These are phyloP conservation scores for Epirrhoe tristata DNA, from an alignment of 2,888 invertebrate genomes.

Conservation along the genomic window DNA sequence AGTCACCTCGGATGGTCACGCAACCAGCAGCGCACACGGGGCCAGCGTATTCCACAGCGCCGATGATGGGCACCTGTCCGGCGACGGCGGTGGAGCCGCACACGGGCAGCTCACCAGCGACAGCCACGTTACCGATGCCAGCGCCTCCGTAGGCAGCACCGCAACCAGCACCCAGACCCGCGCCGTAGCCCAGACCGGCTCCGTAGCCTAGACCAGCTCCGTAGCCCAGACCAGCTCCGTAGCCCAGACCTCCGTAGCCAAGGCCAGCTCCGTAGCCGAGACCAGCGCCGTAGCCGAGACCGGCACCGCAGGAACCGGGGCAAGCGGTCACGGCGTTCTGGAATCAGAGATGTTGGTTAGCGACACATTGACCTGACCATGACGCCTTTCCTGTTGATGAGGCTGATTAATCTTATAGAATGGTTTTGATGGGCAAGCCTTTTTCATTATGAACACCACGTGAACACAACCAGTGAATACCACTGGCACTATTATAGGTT, in stretches of 20 bases:
- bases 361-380: too few relatives aligned
- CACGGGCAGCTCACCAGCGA: slow-evolving; percentile 52
- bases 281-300: slow-evolving; percentile 9
- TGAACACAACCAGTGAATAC: too few relatives aligned
- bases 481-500: too few relatives aligned
- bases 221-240: slow-evolving; percentile 16
- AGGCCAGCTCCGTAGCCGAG: slow-evolving; percentile 6
- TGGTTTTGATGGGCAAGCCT: too few relatives aligned
- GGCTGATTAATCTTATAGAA: too few relatives aligned
- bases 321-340: slow-evolving; percentile 28
- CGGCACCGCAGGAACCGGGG: slow-evolving; percentile 4
- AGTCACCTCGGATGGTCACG: slow-evolving; percentile 46
- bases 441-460: too few relatives aligned
- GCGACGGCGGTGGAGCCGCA: slow-evolving; percentile 48
- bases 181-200: slow-evolving; percentile 9
- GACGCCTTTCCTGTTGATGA: too few relatives aligned
- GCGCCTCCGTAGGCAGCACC: slow-evolving; percentile 24
- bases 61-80: slow-evolving; percentile 53
- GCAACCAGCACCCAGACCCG: slow-evolving; percentile 16
- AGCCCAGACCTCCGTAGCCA: slow-evolving; percentile 10
- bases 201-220: slow-evolving; percentile 18
- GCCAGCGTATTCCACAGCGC: slow-evolving; percentile 49
- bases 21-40: slow-evolving; percentile 46
- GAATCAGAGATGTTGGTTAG: slow-evolving; percentile 5
- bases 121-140: slow-evolving; percentile 46